Base-by-base conservation (phyloP, 2,797 vertebrate genomes). In the Pipistrellus pygmaeus region DNA sequence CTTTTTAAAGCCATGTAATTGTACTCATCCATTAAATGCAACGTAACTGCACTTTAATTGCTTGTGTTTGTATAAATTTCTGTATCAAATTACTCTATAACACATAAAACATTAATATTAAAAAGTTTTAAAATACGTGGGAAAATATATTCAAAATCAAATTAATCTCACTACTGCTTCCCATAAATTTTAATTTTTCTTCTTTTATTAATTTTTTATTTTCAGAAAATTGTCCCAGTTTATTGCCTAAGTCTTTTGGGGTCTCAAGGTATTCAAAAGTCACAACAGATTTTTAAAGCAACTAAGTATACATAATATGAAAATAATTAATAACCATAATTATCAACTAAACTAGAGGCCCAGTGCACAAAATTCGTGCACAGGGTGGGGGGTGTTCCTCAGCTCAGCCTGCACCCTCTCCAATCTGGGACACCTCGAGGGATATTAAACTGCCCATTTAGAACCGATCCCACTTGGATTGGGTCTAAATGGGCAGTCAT, bases 21-120 rank as follows among this genome's bases (percentile, higher is more conserved):
- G 20, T 90, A 64, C 1, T 81, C n/a, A 25, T 20, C 21, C 48
- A 85, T 75, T 81, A 73, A 91, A 69, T 75, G 13, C 3, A 92
- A 64, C 46, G 48, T 94, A 90, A 76, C 38, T 90, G 48, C 6
- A 68, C 20, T 76, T 84, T 71, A 80, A 87, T 91, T 97, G n/a
- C 66, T 53, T 32, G 44, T 89, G 35, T 77, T 93, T 81, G 1
- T 80, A 84, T 69, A 89, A 75, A 85, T 72, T 93, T 87, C 2
- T 41, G 32, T 62, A 85, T 35, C 75, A 87, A 93, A 83, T 94
- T 87, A 55, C 35, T 84, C 13, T 69, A 17, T 53, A 51, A 4
- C 9, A 77, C 6, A 32, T 44, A 72, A 93, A 78, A 80, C 27
- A 18, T 82, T 84, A 51, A 55, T 81, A 1, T 15, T 55, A 6